Conservation (phyloP, 2,113 vertebrate species). For the Lontra canadensis region DNA sequence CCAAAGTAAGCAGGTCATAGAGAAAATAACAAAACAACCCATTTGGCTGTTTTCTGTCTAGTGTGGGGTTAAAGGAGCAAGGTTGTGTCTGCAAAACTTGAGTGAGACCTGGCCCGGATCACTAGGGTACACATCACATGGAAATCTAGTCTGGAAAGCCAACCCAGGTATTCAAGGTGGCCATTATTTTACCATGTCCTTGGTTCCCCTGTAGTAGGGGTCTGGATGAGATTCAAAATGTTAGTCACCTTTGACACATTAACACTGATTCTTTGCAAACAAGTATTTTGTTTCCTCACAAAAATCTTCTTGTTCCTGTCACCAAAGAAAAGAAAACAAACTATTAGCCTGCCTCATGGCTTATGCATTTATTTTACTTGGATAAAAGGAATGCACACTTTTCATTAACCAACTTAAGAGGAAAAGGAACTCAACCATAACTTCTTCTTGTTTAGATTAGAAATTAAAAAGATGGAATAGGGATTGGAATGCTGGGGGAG, state of each 20-base stretch:
- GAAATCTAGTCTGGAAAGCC: not conserved
- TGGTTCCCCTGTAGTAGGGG: not conserved
- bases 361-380: conserved; percentile 46
- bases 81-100: not conserved
- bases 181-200: conserved; percentile 28
- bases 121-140: not conserved
- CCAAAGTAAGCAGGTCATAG: not conserved
- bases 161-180: not conserved
- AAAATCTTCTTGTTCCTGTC: conserved; percentile 48
- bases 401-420: conserved; percentile 5
- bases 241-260: conserved; percentile 51
- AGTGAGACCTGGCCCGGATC: not conserved
- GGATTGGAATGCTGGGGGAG: not conserved
- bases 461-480: not conserved
- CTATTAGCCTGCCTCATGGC: not conserved
- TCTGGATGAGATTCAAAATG: conserved; percentile 10
- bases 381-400: conserved; percentile 1
- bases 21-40: not conserved
- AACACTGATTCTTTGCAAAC: conserved; percentile 52
- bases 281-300: conserved; percentile 49
- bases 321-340: conserved; percentile 63
- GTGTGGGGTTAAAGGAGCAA: not conserved
- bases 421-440: conserved; percentile 25
- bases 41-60: not conserved
- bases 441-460: not conserved